These are phyloP conservation scores for Protonibea diacanthus DNA, from an alignment of 2,797 vertebrate genomes.

Conservation along the genomic window DNA sequence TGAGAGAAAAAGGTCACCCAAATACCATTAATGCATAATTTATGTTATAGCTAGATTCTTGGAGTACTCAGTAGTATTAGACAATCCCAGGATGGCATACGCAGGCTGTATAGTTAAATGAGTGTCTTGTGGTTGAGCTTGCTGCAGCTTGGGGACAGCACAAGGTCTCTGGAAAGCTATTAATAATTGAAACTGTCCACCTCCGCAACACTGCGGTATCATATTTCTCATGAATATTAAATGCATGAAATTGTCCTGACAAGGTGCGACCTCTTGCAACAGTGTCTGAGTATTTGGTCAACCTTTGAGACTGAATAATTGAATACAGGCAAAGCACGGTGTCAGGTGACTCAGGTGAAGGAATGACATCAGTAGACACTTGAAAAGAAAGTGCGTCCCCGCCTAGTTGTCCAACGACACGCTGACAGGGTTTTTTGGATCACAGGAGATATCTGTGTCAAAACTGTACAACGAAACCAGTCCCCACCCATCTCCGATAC, in stretches of 20 bases:
- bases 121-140: slow-evolving; percentile 32
- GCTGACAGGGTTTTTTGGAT: slow-evolving; percentile 13
- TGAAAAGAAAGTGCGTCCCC: neutral
- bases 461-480: neutral
- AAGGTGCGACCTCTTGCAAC: slow-evolving; percentile 69
- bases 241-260: slow-evolving; percentile 74
- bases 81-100: slow-evolving; percentile 27
- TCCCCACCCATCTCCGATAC: neutral
- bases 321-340: slow-evolving; percentile 53
- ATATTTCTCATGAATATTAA: slow-evolving; percentile 80
- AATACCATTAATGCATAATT: slow-evolving; percentile 74
- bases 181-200: slow-evolving; percentile 77
- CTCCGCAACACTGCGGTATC: slow-evolving; percentile 70
- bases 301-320: slow-evolving; percentile 78
- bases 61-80: slow-evolving; percentile 26
- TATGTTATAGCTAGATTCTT: slow-evolving; percentile 24
- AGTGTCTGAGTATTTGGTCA: slow-evolving; percentile 62
- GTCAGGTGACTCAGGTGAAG: slow-evolving; percentile 61
- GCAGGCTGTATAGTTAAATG: slow-evolving; percentile 37
- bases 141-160: slow-evolving; percentile 42
- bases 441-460: neutral
- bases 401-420: neutral
- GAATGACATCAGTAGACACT: slow-evolving; percentile 32
- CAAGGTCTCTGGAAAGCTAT: slow-evolving; percentile 69
- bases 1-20: slow-evolving; percentile 70